Evolutionary conservation across 2,797 vertebrate genomes (phyloP), one percentile per base, ranked within the genome.

Genomic region (Myotis planiceps): DNA sequence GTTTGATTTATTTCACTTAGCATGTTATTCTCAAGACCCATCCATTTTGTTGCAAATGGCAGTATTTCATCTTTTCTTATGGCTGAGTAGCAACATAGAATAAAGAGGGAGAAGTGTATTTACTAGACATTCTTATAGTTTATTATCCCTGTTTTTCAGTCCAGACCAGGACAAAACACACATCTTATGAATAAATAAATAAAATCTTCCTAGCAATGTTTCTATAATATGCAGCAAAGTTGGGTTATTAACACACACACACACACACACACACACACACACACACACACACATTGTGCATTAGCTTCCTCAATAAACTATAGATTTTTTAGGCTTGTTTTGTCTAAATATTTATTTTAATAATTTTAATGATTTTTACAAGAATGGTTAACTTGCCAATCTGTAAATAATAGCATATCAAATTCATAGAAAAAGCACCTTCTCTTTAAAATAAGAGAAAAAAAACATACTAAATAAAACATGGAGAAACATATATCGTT

Each of bases 361-460:
- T 81, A 65, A 88, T 65, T 13, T 55, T 78, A 74, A 37, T 92
- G 6, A 37, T 66, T 60, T 79, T 81, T 53, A 78, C 0, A 69
- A 84, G 1, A 71, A 65, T 51, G 14, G 9, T 45, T 34, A 32
- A 32, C 65, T 1, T 53, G 0, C 83, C 86, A 45, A 51, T 94
- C n/a, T 83, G 6, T 53, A 96, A 93, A 92, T 92, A 47, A 75
- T 90, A 81, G 1, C 78, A 16, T 34, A 51, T 88, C 25, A 82
- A 75, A 96, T 92, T 29, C 75, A 89, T 84, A 65, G 60, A 14
- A 71, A 93, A n/a, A 76, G 21, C 69, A 92, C 13, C 60, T 93
- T 68, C 1, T 60, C 74, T 80, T 92, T 76, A 3, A 37, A 87
- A 55, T 75, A 10, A 45, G n/a, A 85, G 27, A 3, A 63, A 81